These are phyloP conservation scores for Tetraodon nigroviridis DNA, from an alignment of 2,113 vertebrate genomes.

Conservation along the genomic window DNA sequence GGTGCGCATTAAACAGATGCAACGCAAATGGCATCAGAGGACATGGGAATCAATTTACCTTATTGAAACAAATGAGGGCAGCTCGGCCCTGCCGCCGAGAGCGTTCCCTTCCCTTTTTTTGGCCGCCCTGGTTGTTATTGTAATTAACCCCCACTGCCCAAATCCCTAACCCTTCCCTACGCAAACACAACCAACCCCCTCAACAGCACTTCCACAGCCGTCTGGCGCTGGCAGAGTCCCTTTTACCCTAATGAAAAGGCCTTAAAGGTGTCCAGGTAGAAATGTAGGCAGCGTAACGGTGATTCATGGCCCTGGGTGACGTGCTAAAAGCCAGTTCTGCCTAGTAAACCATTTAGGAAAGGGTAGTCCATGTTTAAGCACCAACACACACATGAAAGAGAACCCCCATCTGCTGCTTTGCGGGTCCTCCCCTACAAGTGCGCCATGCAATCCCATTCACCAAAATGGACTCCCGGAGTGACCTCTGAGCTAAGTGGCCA, in stretches of 20 bases:
- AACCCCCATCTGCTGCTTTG: constrained; percentile 11
- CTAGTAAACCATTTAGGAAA: constrained; percentile 56
- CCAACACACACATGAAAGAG: constrained; percentile 18
- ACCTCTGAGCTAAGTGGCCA: constrained; percentile 50
- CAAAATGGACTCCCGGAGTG: constrained; percentile 56
- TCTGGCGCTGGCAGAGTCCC: constrained; percentile 40
- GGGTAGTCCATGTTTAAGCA: constrained; percentile 44
- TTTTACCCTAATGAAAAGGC: constrained; percentile 75
- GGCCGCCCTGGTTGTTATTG: constrained; percentile 68
- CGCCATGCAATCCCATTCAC: constrained; percentile 55
- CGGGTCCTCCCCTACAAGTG: constrained; percentile 39
- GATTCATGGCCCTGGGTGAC: constrained; percentile 68
- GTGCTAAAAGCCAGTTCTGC: constrained; percentile 64
- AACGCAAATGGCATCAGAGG: constrained; percentile 73
- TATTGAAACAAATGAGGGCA: constrained; percentile 78
- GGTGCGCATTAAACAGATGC: constrained; percentile 66
- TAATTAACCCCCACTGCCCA: constrained; percentile 68
- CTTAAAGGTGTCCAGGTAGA: constrained; percentile 56
- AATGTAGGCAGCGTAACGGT: constrained; percentile 49
- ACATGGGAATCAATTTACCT: constrained; percentile 76
- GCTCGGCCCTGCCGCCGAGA: constrained; percentile 51
- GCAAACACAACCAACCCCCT: constrained; percentile 43
- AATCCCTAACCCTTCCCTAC: constrained; percentile 54
- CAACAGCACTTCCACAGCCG: constrained; percentile 10
- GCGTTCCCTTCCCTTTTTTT: constrained; percentile 50